Percentiles rank a stretch among this genome's conserved stretches.
These are phyloP conservation scores for Hyperopisus bebe DNA, from an alignment of 2,113 vertebrate genomes.

Conservation along the genomic window DNA sequence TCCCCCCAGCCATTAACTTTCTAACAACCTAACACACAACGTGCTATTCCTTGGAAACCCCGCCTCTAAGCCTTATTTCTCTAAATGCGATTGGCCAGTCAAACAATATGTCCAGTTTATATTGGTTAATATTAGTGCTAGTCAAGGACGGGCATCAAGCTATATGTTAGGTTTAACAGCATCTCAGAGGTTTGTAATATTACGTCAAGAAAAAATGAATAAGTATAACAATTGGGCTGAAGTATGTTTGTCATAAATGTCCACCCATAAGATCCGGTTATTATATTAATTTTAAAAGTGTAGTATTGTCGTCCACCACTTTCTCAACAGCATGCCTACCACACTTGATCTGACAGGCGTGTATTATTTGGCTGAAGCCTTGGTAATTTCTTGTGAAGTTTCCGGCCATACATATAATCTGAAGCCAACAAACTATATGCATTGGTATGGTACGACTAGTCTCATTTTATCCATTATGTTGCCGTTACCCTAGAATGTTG, in stretches of 20 bases:
- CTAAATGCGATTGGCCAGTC: not conserved
- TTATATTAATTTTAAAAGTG: slow-evolving; percentile 31
- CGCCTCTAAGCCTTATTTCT: slow-evolving; percentile 44
- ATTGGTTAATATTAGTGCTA: slow-evolving; percentile 45
- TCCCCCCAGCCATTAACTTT: slow-evolving; percentile 94
- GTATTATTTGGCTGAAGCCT: not conserved
- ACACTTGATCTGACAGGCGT: not conserved
- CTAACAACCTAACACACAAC: slow-evolving; percentile 89
- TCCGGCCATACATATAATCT: not conserved
- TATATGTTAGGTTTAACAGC: slow-evolving; percentile 69
- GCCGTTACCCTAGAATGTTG: not conserved
- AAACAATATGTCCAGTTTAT: not conserved
- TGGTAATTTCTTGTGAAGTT: slow-evolving; percentile 4
- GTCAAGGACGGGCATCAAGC: slow-evolving; percentile 50
- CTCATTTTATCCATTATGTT: not conserved
- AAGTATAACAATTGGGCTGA: slow-evolving; percentile 32
- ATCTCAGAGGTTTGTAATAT: slow-evolving; percentile 35
- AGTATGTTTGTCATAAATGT: slow-evolving; percentile 35
- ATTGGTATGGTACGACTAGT: not conserved
- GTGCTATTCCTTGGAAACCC: slow-evolving; percentile 59
- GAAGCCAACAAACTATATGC: not conserved
- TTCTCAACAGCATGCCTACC: not conserved
- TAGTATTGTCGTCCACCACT: slow-evolving; percentile 18
- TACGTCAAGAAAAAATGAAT: slow-evolving; percentile 40
- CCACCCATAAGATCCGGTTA: slow-evolving; percentile 33